A percentile compares a stretch with the other conserved stretches of the same genome.
Conservation (phyloP, 1,140 invertebrate species). For the Dendroctonus valens region DNA sequence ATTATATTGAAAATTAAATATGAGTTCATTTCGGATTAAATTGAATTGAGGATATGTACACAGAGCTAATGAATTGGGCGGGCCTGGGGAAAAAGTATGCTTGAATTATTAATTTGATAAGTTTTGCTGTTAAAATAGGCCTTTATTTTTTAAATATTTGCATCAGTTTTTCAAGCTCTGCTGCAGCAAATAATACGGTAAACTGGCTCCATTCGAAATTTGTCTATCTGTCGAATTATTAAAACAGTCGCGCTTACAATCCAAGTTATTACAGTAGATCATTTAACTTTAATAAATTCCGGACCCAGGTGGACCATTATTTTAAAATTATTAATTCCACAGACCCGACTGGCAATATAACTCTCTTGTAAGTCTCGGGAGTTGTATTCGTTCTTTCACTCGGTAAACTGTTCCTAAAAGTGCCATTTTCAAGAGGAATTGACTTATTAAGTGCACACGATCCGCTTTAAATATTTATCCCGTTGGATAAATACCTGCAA, state of each 20-base stretch:
- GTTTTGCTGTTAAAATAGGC: too few species aligned
- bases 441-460: slow-evolving; percentile 6
- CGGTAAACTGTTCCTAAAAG: not conserved
- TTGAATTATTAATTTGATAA: too few species aligned
- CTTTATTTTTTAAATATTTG: too few species aligned
- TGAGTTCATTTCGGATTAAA: not conserved
- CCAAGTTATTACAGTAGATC: not conserved
- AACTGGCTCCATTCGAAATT: too few species aligned
- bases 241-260: too few species aligned
- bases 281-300: slow-evolving; percentile 9
- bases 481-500: slow-evolving; percentile 25
- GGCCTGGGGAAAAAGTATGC: not conserved
- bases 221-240: too few species aligned
- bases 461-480: slow-evolving; percentile 18
- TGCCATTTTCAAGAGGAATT: not conserved
- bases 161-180: too few species aligned
- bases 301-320: slow-evolving; percentile 8
- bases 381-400: too few species aligned
- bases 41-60: not conserved
- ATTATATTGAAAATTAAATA: slow-evolving; percentile 7
- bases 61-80: slow-evolving; percentile 1
- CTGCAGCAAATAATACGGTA: too few species aligned
- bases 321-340: slow-evolving; percentile 7
- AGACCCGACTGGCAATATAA: slow-evolving; percentile 11
- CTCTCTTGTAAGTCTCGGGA: not conserved